Base-by-base conservation (phyloP, 1,140 invertebrate genomes). In the Drosophila bipectinata region DNA sequence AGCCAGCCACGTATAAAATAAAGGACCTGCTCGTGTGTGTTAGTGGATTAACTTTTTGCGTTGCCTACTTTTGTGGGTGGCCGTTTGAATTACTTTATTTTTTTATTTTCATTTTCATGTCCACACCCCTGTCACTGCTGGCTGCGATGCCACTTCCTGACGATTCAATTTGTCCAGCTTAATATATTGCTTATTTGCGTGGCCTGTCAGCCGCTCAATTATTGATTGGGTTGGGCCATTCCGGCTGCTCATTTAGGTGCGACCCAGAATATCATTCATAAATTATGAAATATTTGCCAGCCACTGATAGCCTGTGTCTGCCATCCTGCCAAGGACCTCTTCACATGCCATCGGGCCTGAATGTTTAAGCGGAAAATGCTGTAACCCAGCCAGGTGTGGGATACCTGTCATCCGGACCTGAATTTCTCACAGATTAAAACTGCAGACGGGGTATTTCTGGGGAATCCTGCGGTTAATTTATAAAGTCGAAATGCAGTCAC, bases 161-260 rank as follows among this genome's bases (percentile, higher is more conserved):
- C 52, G 32, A 44, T 55, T 63, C 49, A 61, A 68, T 81, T 77
- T 67, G 63, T 45, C 63, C 58, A 10, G 37, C 34, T 24, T 66
- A 67, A 67, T 67, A 54, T 76, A 83, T 80, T 72, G 41, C 61
- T 60, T 73, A 63, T 80, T 83, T 62, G 81, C 81, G 82, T 84
- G 80, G 62, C 47, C 58, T 54, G 44, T 69, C 63, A 32, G 63
- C 45, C 32, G 34, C 47, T 49, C 55, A 62, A 75, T 79, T 67
- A 72, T 79, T 84, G 72, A 72, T 73, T 73, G 59, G 49, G 57
- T 44, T 53, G 24, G 21, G 18, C 69, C 32, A 24, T 14, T 18
- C n/a, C 10, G 41, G 15, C 41, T 18, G 28, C 14, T 32, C 49
- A 52, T 52, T 34, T 47, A 32, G 66, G 64, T 34, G 67, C 64